Evolutionary conservation across 2,113 vertebrate genomes (phyloP), one percentile per base, ranked within the genome.

Genomic region (Empidonax traillii): DNA sequence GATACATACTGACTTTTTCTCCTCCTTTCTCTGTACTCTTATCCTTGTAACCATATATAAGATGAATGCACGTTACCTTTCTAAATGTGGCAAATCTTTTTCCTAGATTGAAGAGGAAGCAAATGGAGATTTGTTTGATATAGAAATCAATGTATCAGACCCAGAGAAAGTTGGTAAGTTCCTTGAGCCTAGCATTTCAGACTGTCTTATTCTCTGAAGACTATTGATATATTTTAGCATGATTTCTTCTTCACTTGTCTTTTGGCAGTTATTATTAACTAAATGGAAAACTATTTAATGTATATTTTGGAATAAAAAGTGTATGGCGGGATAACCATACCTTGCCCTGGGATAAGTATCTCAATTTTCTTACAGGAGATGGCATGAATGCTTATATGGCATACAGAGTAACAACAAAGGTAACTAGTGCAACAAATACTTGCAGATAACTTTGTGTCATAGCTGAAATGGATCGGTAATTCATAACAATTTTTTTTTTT

Each of bases 321-420:
- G 3, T 71, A 20, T 69, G 19, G 18, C 22, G 12, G 58, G 37
- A 44, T 85, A 91, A 49, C 35, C 46, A 13, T 51, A 71, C 62
- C 3, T 56, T 90, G 21, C 22, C 18, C 4, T 72, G 15, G 12
- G 6, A 69, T 93, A 87, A 95, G 5, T 65, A 74, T 93, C 71
- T 91, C 71, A 14, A 91, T 90, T 93, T 96, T 97, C 46, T 97
- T 96, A 67, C 77, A 99, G 99, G 99, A 51, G 99, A 99, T 90
- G 99, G 99, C 79, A 99, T 99, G 99, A 99, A 99, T 94, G 99
- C 99, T 30, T 99, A 99, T 91, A 99, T 99, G 99, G 99, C 99
- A 43, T 99, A 99, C 92, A 99, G 98, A 98, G 99, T 99, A 90
- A 98, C 98, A 17, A 99, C 99, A 51, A 99, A 99, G 98, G 99